Percentiles rank a stretch among this genome's conserved stretches.
These are phyloP conservation scores for Pampus argenteus DNA, from an alignment of 2,797 vertebrate genomes.

Conservation along the genomic window DNA sequence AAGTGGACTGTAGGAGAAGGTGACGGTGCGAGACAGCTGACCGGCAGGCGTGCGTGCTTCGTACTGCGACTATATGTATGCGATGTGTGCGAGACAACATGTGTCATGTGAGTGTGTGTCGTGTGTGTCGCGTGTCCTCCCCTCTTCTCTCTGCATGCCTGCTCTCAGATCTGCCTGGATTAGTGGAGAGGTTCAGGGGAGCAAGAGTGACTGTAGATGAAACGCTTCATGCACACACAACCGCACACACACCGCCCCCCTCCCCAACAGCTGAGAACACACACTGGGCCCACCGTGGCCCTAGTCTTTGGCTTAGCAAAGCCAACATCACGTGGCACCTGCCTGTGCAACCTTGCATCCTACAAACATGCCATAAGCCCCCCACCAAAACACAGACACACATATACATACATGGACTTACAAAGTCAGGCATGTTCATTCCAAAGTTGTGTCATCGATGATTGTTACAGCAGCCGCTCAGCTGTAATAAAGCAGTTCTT, in stretches of 20 bases:
- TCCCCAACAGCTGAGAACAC: constrained; percentile 70
- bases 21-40: constrained; percentile 58
- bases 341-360: constrained; percentile 47
- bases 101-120: constrained; percentile 57
- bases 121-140: constrained; percentile 24
- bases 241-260: constrained; percentile 5
- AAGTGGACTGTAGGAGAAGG: constrained; percentile 21
- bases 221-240: constrained; percentile 7
- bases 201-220: constrained; percentile 48
- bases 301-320: constrained; percentile 53
- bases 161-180: constrained; percentile 59
- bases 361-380: constrained; percentile 19
- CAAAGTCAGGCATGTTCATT: constrained; percentile 34
- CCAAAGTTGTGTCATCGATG: constrained; percentile 32
- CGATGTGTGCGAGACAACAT: constrained; percentile 46
- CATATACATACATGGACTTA: not conserved
- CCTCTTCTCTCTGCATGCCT: constrained; percentile 16
- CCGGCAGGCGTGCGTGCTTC: constrained; percentile 24
- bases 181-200: constrained; percentile 40
- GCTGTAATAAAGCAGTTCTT: constrained; percentile 40
- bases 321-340: constrained; percentile 68
- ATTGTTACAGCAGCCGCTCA: constrained; percentile 13
- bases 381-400: constrained; percentile 14
- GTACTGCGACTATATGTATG: constrained; percentile 2
- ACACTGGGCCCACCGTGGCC: constrained; percentile 23